Conservation (phyloP, 2,888 invertebrate species). For the Drosophila kanekoi region DNA sequence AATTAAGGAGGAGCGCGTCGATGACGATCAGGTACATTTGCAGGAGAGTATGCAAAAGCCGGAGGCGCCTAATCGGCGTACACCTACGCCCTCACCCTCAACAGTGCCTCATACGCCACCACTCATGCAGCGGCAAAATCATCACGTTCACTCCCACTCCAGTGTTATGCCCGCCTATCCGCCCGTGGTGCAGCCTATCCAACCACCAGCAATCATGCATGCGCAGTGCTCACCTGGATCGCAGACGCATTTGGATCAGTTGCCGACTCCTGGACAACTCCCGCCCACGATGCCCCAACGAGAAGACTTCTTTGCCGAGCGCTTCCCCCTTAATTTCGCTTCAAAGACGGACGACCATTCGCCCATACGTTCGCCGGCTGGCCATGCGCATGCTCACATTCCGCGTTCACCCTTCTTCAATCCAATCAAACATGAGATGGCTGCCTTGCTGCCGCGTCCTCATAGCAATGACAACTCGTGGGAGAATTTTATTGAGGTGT, state of each 20-base stretch:
- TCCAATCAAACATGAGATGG: conserved; percentile 84
- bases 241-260: conserved; percentile 80
- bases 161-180: conserved; percentile 72
- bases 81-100: conserved; percentile 35
- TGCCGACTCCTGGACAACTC: conserved; percentile 83
- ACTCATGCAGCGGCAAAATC: conserved; percentile 37
- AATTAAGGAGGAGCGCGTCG: conserved; percentile 82
- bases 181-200: conserved; percentile 84
- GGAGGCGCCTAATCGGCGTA: background rate
- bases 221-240: conserved; percentile 86
- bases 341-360: conserved; percentile 83
- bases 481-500: conserved; percentile 98
- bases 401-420: conserved; percentile 84
- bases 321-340: conserved; percentile 82
- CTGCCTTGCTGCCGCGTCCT: conserved; percentile 89
- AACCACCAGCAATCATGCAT: conserved; percentile 81
- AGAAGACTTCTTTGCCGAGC: conserved; percentile 83
- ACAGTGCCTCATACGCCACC: conserved; percentile 12
- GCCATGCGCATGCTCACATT: conserved; percentile 77
- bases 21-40: conserved; percentile 57
- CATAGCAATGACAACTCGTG: conserved; percentile 98
- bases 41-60: conserved; percentile 22
- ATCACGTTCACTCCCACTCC: conserved; percentile 4
- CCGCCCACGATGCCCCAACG: conserved; percentile 82
- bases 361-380: conserved; percentile 83